phyloP scores from a whole-genome alignment of 2,888 invertebrate genomes.

The Incurvaria masculella region DNA sequence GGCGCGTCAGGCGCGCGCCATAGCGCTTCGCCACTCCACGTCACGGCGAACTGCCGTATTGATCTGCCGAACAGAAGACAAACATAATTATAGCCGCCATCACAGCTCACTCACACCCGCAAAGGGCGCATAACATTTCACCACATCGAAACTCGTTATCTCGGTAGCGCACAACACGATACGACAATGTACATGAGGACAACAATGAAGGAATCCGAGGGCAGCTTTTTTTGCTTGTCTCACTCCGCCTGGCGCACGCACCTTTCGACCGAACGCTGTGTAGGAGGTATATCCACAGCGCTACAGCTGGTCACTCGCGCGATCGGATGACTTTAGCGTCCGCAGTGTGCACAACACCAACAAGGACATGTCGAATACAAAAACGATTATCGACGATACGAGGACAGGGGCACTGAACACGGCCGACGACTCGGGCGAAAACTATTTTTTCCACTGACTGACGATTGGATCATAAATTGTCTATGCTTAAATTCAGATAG shows the following conservation, averaged over 20 bases:
- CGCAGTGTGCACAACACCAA: not conserved
- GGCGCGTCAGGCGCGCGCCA: not conserved
- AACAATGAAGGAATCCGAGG: conserved; percentile 13
- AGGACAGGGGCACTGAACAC: not conserved
- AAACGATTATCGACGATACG: not conserved
- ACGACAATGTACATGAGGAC: conserved; percentile 1
- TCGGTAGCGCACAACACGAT: not conserved
- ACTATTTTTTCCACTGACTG: not conserved
- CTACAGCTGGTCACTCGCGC: not conserved
- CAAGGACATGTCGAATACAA: not conserved
- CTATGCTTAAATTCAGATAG: no score
- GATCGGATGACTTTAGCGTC: not conserved
- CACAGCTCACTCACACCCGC: not conserved
- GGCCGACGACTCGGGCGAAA: not conserved
- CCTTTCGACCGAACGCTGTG: conserved; percentile 1
- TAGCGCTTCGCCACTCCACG: not conserved
- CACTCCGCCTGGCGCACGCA: conserved; percentile 11
- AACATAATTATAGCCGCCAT: conserved; percentile 5
- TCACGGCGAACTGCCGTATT: conserved; percentile 9
- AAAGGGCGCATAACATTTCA: not conserved
- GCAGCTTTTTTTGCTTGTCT: conserved; percentile 12
- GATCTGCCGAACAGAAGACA: conserved; percentile 14
- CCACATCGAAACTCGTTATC: not conserved
- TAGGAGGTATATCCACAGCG: not conserved
- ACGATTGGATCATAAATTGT: not conserved